Conservation (phyloP, 2,113 vertebrate genomes). For the Tetrao urogallus region DNA sequence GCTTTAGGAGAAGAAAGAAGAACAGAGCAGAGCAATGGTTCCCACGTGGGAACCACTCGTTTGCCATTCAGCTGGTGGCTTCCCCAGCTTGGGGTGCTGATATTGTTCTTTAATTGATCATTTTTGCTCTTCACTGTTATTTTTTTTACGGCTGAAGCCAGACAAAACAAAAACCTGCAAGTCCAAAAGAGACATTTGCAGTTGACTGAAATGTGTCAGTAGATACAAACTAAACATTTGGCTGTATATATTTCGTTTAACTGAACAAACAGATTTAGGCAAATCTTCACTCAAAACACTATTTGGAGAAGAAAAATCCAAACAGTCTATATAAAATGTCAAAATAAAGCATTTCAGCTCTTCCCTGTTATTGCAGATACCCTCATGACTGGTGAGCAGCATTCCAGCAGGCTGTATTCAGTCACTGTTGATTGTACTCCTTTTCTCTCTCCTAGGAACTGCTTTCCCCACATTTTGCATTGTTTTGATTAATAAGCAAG, state of each 20-base stretch:
- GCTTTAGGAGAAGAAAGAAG: slow-evolving; percentile 14
- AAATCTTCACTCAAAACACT: background rate
- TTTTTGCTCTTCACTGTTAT: background rate
- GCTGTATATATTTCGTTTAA: background rate
- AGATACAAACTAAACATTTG: slow-evolving; percentile 6
- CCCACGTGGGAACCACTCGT: background rate
- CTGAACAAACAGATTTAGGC: slow-evolving; percentile 4
- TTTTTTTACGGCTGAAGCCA: background rate
- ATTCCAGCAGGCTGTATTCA: background rate
- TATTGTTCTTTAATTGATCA: slow-evolving; percentile 20
- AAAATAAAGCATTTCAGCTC: background rate
- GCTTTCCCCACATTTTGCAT: slow-evolving; percentile 19
- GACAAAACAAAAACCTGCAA: background rate
- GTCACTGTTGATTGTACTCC: background rate
- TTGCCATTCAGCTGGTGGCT: background rate
- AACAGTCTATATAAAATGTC: background rate
- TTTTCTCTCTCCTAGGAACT: background rate
- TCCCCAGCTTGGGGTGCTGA: background rate
- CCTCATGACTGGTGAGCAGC: background rate
- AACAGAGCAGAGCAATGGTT: background rate
- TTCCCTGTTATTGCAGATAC: background rate
- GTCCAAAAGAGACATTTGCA: background rate
- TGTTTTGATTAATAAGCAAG: slow-evolving; percentile 48
- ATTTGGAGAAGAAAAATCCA: background rate
- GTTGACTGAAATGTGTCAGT: slow-evolving; percentile 19